Percentiles rank a stretch among this genome's conserved stretches.
Evolutionary conservation across 1,140 invertebrate genomes (phyloP).

Genomic region (Penaeus chinensis): DNA sequence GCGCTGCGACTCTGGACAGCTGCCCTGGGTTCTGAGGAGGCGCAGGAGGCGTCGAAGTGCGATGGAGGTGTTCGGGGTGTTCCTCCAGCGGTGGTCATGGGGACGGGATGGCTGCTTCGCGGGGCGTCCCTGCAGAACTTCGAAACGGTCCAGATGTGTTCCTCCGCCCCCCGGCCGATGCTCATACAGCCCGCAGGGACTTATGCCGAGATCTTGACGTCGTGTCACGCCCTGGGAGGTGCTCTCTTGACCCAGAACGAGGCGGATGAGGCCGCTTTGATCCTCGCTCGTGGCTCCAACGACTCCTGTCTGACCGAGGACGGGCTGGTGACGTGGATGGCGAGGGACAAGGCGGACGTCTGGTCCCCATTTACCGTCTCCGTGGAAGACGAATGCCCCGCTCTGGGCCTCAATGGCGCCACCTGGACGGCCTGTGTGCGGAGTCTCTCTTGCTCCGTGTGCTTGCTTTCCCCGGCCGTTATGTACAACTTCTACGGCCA

Average conservation of each 20-base stretch:
- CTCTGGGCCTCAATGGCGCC: conserved; percentile 7
- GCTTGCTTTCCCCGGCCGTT: conserved; percentile 5
- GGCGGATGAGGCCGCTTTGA: background rate
- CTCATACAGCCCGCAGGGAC: conserved; percentile 28
- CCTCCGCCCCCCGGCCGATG: background rate
- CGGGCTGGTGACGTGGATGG: conserved; percentile 45
- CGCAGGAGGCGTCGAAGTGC: background rate
- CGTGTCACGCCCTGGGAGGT: conserved; percentile 47
- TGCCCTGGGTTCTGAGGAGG: no score
- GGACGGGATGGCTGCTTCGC: conserved; percentile 21
- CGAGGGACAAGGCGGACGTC: background rate
- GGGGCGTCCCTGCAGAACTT: background rate
- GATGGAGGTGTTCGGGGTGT: no score
- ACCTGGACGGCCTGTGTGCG: conserved; percentile 47
- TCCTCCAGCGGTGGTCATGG: background rate
- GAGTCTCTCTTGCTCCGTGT: conserved; percentile 43
- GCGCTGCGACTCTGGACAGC: no score
- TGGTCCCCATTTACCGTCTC: background rate
- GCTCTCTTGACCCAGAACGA: background rate
- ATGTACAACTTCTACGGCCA: conserved; percentile 55
- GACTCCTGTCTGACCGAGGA: conserved; percentile 27
- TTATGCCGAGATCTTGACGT: conserved; percentile 23
- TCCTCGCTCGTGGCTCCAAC: background rate
- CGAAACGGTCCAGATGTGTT: conserved; percentile 23
- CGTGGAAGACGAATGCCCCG: conserved; percentile 35